Base-by-base conservation (phyloP, 1,140 invertebrate genomes). In the Drosophila santomea region DNA sequence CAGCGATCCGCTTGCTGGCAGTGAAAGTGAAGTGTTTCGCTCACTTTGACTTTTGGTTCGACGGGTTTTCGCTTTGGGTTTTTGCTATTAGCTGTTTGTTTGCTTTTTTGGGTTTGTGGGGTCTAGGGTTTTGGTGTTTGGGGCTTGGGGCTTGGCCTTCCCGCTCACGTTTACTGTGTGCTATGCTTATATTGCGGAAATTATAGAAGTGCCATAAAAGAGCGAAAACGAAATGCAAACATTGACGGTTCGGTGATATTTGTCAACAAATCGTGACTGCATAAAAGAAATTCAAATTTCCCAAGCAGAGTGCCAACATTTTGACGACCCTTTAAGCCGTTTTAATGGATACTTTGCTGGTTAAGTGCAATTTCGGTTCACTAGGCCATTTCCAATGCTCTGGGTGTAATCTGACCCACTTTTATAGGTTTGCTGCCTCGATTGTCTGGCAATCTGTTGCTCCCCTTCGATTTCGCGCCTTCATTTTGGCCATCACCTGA, bases 181-280 rank as follows among this genome's bases (percentile, higher is more conserved):
- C 57, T 66, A 44, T 64, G 61, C 51, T 76, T 28, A 17, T 52
- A 57, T 47, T 69, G 67, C 74, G 64, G 60, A 85, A 86, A 82
- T 60, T 72, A 77, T 80, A 79, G 74, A 66, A 84, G 80, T 55
- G 60, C 60, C 57, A 67, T 71, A 64, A 64, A 82, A 61, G 41
- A 60, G 25, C 35, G 23, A 68, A 57, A 68, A 41, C 20, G 35
- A 69, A 69, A 69, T 69, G 32, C 32, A 32, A 32, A 3, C 32
- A 32, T 32, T 32, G 32, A 2, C 32, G 32, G 32, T 32, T 32
- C 32, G n/a, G 54, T 35, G 58, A 63, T 67, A 72, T 77, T 68
- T 84, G 78, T 85, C 82, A 74, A 78, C 74, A 85, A 84, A 69
- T 84, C 82, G 82, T 85, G 81, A 85, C 81, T 67, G 60, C 59